Evolutionary conservation across 2,888 invertebrate species (phyloP).

Genomic region (Noctuana brunneofusca): DNA sequence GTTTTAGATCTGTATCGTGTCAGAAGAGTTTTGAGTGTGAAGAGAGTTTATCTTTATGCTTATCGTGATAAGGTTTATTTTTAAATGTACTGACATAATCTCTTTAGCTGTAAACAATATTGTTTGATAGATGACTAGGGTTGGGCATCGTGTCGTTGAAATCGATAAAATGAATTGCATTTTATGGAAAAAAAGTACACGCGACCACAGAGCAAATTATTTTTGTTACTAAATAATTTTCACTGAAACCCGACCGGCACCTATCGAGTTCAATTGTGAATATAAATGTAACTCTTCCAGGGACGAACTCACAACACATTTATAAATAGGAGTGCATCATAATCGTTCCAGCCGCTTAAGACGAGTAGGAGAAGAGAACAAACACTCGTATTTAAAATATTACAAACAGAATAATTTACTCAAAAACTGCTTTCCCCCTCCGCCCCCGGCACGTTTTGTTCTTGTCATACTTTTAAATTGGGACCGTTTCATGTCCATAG

Average conservation of each 20-base stretch:
- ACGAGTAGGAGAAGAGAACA: no score
- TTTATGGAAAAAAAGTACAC: not conserved
- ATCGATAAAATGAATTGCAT: conserved; percentile 11
- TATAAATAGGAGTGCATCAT: not conserved
- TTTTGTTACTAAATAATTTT: not conserved
- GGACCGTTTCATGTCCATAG: no score
- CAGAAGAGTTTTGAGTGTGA: not conserved
- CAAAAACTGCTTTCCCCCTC: no score
- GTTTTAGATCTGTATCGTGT: conserved; percentile 2
- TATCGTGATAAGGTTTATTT: conserved; percentile 45
- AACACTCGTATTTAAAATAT: no score
- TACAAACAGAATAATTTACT: no score
- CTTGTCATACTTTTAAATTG: no score
- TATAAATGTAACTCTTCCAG: not conserved
- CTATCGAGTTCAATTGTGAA: not conserved
- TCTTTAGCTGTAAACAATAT: conserved; percentile 77
- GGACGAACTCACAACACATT: no score
- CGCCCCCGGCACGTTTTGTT: no score
- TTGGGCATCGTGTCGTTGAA: conserved; percentile 3
- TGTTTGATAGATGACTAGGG: conserved; percentile 25
- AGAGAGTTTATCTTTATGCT: conserved; percentile 37
- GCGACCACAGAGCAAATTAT: not conserved
- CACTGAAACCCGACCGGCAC: not conserved
- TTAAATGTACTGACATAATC: conserved; percentile 47
- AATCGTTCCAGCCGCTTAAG: not conserved